These are phyloP conservation scores for Rhinoderma darwinii DNA, from an alignment of 2,113 vertebrate species.

Conservation along the genomic window DNA sequence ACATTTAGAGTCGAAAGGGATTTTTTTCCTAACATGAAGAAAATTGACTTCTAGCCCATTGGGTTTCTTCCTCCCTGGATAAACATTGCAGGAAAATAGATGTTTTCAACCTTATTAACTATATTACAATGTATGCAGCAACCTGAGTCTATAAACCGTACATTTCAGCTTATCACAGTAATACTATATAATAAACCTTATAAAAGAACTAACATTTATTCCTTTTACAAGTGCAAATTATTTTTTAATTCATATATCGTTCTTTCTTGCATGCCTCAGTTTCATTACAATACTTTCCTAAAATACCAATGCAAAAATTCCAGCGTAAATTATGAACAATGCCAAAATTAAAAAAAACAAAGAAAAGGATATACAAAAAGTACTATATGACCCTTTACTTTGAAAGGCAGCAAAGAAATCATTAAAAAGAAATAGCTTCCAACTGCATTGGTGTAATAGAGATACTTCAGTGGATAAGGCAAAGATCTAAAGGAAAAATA, in stretches of 20 bases:
- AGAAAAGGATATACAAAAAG: neutral
- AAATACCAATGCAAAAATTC: neutral
- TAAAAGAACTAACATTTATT: constrained; percentile 14
- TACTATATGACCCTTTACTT: constrained; percentile 40
- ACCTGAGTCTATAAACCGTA: neutral
- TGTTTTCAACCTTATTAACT: no score
- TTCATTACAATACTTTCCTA: constrained; percentile 31
- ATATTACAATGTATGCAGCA: neutral
- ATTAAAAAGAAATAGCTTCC: constrained; percentile 50
- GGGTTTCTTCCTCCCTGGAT: no score
- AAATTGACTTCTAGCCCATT: no score
- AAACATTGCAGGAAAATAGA: no score
- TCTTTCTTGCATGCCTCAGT: neutral
- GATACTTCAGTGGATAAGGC: constrained; percentile 40
- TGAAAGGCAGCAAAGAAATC: constrained; percentile 46
- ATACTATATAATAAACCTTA: constrained; percentile 25
- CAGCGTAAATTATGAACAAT: neutral
- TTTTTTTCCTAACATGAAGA: no score
- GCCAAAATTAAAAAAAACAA: neutral
- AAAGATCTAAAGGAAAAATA: constrained; percentile 42
- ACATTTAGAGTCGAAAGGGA: no score
- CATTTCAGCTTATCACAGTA: neutral
- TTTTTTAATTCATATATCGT: neutral
- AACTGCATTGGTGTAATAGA: constrained; percentile 53
- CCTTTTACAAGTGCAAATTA: neutral